A percentile compares a stretch with the other conserved stretches of the same genome.
These are phyloP conservation scores for Sesia bembeciformis DNA, from an alignment of 2,888 invertebrate species.

Conservation along the genomic window DNA sequence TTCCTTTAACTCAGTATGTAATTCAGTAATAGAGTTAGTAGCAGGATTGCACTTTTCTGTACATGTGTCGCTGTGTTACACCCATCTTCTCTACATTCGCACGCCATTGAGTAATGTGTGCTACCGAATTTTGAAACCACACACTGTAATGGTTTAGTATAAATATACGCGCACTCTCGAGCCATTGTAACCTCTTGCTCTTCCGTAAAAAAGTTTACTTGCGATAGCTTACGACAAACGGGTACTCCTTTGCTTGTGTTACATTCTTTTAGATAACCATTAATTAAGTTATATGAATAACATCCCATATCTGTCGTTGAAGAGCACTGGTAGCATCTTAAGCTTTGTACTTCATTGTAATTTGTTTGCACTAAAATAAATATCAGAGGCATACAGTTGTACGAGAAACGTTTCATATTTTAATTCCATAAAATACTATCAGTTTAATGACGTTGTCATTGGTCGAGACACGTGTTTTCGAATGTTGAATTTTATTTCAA, in stretches of 20 bases:
- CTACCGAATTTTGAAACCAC: conserved; percentile 38
- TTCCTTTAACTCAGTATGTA: no score
- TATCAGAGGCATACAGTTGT: conserved; percentile 8
- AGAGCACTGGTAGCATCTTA: conserved; percentile 58
- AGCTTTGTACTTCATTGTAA: conserved; percentile 16
- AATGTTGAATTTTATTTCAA: not conserved
- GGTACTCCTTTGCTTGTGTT: conserved; percentile 15
- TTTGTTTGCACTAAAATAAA: conserved; percentile 7
- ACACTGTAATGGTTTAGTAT: conserved; percentile 32
- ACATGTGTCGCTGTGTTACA: conserved; percentile 29
- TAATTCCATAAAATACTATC: conserved; percentile 7
- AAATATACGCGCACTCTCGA: conserved; percentile 52
- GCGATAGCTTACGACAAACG: conserved; percentile 45
- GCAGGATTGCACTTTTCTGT: not conserved
- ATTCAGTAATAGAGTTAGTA: no score
- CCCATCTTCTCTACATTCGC: conserved; percentile 48
- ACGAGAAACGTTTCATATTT: conserved; percentile 18
- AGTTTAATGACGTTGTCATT: not conserved
- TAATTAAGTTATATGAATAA: conserved; percentile 33
- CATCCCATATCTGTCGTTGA: conserved; percentile 32
- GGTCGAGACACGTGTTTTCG: not conserved
- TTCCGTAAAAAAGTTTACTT: conserved; percentile 43
- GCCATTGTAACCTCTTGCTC: conserved; percentile 36
- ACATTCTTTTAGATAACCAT: conserved; percentile 33
- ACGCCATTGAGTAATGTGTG: conserved; percentile 46